Percentiles rank a stretch among this genome's conserved stretches.
These are phyloP conservation scores for Coelogynopora nodosa DNA, from an alignment of 2,888 invertebrate species.

Conservation along the genomic window DNA sequence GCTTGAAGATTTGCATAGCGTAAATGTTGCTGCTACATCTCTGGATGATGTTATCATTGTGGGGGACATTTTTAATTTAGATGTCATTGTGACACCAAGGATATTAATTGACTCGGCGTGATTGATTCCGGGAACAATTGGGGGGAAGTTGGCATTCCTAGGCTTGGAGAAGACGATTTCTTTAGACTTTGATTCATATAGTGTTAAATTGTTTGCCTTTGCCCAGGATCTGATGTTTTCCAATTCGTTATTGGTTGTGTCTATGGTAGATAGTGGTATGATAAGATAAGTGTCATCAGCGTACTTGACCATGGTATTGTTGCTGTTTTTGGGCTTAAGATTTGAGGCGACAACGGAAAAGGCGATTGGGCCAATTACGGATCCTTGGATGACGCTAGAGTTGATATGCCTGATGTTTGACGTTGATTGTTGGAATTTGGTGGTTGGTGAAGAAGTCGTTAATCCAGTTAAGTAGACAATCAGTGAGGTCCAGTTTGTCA, in stretches of 20 bases:
- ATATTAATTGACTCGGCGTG: background rate
- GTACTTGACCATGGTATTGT: background rate
- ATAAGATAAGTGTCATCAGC: constrained; percentile 18
- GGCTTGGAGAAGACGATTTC: constrained; percentile 31
- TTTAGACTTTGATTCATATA: background rate
- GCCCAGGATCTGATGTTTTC: background rate
- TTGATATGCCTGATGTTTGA: background rate
- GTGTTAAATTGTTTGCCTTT: background rate
- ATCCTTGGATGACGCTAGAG: background rate
- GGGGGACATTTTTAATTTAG: background rate
- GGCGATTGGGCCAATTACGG: background rate
- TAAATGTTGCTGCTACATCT: constrained; percentile 18
- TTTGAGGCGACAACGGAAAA: background rate
- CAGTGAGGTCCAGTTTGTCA: background rate
- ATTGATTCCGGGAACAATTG: background rate
- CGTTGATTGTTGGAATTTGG: background rate
- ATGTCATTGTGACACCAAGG: background rate
- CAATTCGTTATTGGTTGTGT: background rate
- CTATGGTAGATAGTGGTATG: background rate
- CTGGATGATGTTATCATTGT: background rate
- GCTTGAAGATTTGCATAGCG: constrained; percentile 12
- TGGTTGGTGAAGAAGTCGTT: background rate
- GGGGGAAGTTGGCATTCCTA: constrained; percentile 10
- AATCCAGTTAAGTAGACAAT: background rate
- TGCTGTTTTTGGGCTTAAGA: constrained; percentile 20